Evolutionary conservation across 2,113 vertebrate species (phyloP), one percentile per base, ranked within the genome.

Genomic region (Eudyptes chrysolophus): DNA sequence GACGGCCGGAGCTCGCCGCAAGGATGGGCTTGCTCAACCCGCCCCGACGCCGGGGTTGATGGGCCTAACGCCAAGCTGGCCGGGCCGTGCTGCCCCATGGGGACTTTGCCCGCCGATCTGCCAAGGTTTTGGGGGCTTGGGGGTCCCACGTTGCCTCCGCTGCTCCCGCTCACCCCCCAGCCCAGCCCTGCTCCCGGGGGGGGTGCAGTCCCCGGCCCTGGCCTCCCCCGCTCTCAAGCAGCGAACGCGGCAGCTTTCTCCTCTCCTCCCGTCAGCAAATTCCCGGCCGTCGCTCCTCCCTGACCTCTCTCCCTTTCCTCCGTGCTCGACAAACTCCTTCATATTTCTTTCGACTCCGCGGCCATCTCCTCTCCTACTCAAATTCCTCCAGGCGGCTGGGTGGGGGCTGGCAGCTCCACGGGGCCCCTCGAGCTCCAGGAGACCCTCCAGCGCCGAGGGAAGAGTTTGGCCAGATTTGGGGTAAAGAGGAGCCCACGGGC

Each of bases 251-350:
- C 7, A 1, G 44, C 8, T 54, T 58, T 38, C 46, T 80, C 60
- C 60, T 36, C 68, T 49, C 80, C 60, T 36, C 25, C 75, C 10
- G 13, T 75, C 83, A 83, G 95, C 94, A 94, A 94, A 97, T 97
- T 96, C 93, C 96, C 40, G 44, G 75, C 44, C 61, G 65, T 34
- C 84, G 57, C 49, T 75, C 86, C 90, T 94, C 83, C 78, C 79
- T 79, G 96, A 92, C 90, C 93, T 90, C 82, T 54, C 94, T 61
- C 93, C 92, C 44, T 26, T n/a, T 57, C 72, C 94, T 96, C 90
- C 49, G 16, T 46, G 71, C 81, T 94, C 21, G 38, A 54, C 64
- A 79, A 72, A 76, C 90, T 57, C 96, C 95, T 79, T 89, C 87
- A 30, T 38, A 69, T 86, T 95, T 88, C 75, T 84, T 84, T 75